These are phyloP conservation scores for Onychostoma macrolepis DNA, from an alignment of 2,113 vertebrate genomes.

Conservation along the genomic window DNA sequence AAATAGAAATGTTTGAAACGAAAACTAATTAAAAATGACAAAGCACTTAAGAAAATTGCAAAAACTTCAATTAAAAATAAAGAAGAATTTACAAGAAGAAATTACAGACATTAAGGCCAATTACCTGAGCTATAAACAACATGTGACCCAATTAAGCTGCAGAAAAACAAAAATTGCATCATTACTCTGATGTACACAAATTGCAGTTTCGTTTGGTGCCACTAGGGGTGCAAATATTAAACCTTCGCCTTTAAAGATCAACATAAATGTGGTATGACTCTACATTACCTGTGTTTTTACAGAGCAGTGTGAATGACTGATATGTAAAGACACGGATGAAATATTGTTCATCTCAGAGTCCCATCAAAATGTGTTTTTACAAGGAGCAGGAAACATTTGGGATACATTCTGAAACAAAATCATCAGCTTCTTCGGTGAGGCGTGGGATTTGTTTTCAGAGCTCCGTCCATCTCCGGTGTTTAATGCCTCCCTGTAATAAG, in stretches of 20 bases:
- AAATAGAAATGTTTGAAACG: background rate
- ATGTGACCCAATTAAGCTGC: background rate
- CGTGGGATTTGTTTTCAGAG: conserved; percentile 10
- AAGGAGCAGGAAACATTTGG: background rate
- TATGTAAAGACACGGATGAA: background rate
- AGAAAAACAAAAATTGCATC: background rate
- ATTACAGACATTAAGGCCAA: too few relatives aligned
- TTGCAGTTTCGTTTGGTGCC: background rate
- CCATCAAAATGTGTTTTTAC: background rate
- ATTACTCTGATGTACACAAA: background rate
- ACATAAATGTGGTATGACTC: background rate
- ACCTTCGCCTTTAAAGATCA: background rate
- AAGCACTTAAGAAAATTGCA: background rate
- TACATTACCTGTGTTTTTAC: background rate
- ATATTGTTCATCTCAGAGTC: conserved; percentile 2
- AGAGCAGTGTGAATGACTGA: background rate
- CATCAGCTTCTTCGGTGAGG: background rate
- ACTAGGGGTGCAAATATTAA: background rate
- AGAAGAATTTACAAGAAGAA: too few relatives aligned
- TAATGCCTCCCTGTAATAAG: conserved; percentile 12
- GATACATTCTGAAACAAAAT: conserved; percentile 16
- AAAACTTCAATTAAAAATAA: too few relatives aligned
- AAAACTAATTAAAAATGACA: background rate
- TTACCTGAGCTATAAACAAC: background rate
- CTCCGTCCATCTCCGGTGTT: conserved; percentile 13